A percentile compares a stretch with the other conserved stretches of the same genome.
These are phyloP conservation scores for Oreonectes daqikongensis DNA, from an alignment of 2,797 vertebrate species.

Conservation along the genomic window DNA sequence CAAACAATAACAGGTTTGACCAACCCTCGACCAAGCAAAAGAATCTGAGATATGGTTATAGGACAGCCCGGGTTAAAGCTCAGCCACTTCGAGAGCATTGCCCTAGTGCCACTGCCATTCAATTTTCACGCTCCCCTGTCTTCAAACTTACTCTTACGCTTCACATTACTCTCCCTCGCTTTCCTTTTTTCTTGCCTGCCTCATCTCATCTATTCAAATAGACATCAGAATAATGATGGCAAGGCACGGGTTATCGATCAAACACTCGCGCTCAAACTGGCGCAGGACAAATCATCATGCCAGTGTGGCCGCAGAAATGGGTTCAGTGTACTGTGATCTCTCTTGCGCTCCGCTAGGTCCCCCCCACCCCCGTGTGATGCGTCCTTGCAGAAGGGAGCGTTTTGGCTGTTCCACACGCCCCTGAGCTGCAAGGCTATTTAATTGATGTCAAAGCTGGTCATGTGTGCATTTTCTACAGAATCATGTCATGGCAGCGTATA, in stretches of 20 bases:
- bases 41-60: constrained; percentile 38
- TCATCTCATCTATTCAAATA: constrained; percentile 51
- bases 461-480: constrained; percentile 18
- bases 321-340: constrained; percentile 39
- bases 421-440: constrained; percentile 35
- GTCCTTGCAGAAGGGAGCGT: constrained; percentile 21
- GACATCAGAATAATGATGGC: constrained; percentile 52
- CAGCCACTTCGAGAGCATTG: constrained; percentile 39
- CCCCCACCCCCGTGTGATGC: constrained; percentile 27
- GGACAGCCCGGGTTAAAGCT: constrained; percentile 46
- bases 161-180: constrained; percentile 15
- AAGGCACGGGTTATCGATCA: constrained; percentile 44
- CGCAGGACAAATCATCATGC: constrained; percentile 40
- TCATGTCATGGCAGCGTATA: constrained; percentile 12
- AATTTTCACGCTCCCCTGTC: constrained; percentile 44
- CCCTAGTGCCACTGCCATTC: constrained; percentile 32
- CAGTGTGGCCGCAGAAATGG: constrained; percentile 50
- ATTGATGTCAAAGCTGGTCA: constrained; percentile 37
- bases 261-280: constrained; percentile 32
- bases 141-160: constrained; percentile 17
- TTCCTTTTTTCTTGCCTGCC: constrained; percentile 11
- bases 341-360: constrained; percentile 32
- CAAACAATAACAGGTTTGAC: constrained; percentile 34
- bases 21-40: constrained; percentile 33
- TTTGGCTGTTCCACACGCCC: constrained; percentile 36